Evolutionary conservation across 30 jellyfish, hydroid and myxozoan genomes (phyloP), one percentile per base, ranked within the genome.

Genomic region (Clytia hemisphaerica): DNA sequence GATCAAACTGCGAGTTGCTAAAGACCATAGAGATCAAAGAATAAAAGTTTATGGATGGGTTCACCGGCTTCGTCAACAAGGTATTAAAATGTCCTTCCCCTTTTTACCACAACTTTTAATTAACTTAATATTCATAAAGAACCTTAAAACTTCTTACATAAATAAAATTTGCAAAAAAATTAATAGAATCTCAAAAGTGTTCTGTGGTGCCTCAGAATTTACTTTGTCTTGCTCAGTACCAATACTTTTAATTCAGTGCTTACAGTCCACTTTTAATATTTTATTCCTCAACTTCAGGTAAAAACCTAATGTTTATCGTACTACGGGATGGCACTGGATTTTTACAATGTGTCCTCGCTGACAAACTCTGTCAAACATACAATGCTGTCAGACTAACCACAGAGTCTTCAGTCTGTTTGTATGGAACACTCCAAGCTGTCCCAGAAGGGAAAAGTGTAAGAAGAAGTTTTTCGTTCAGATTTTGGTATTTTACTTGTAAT

Each of bases 401-500:
- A 9, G 99, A 92, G 69, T 84, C 97, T 22, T 72, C 99, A 2
- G 93, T 92, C 4, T 88, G 83, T 22, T 45, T 85, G 32, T 92
- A 78, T 61, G 99, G 99, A n/a, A 83, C 88, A 7, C 72, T 92
- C 31, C 77, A 92, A 50, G 92, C 34, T 14, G 94, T 92, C 18
- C 99, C 96, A 14, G 97, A 92, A 76, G 99, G 99, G n/a, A 92
- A 92, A 79, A 67, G 94, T 66, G 98, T 89, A 80, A 68, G 74
- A n/a, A n/a, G n/a, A n/a, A n/a, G n/a, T n/a, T n/a, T n/a, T n/a
- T n/a, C n/a, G n/a, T n/a, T n/a, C n/a, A n/a, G n/a, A n/a, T n/a
- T n/a, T n/a, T n/a, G n/a, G n/a, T n/a, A n/a, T n/a, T n/a, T n/a
- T n/a, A n/a, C n/a, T n/a, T n/a, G n/a, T n/a, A n/a, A n/a, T n/a